A percentile compares a stretch with the other conserved stretches of the same genome.
phyloP scores from a whole-genome alignment of 2,797 vertebrate species.

The Aselliscus stoliczkanus region DNA sequence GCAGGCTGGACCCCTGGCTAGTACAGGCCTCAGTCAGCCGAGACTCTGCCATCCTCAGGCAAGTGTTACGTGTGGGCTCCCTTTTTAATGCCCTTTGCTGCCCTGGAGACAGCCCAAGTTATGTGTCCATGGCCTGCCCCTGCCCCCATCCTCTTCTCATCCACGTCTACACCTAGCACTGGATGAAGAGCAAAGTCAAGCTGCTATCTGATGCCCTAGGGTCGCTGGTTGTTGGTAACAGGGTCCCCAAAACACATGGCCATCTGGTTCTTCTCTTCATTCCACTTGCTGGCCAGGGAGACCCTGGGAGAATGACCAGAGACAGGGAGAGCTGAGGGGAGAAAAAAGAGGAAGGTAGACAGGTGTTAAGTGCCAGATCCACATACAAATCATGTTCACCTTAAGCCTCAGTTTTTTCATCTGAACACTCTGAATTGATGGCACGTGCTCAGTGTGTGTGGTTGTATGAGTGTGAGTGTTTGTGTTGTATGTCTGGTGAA shows the following conservation, averaged over 20 bases:
- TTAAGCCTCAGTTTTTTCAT: neutral
- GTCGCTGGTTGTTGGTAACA: neutral
- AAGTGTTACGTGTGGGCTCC: constrained; percentile 54
- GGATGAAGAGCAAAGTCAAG: neutral
- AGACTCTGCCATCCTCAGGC: constrained; percentile 47
- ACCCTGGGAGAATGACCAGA: neutral
- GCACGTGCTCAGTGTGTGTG: neutral
- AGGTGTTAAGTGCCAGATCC: neutral
- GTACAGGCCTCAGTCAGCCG: neutral
- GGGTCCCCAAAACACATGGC: no score
- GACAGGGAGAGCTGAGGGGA: neutral
- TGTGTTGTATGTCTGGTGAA: no score
- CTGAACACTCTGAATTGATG: no score
- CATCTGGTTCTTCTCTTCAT: neutral
- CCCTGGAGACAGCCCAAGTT: constrained; percentile 63
- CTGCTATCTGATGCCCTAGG: fast-evolving
- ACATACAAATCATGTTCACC: no score
- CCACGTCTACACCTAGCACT: fast-evolving
- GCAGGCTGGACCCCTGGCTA: constrained; percentile 44
- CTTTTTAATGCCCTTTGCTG: constrained; percentile 69
- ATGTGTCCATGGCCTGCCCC: neutral
- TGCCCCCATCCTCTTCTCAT: no score
- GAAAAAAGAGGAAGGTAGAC: neutral
- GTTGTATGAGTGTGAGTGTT: neutral
- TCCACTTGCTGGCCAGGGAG: neutral